Evolutionary conservation across 2,113 vertebrate species (phyloP).

Genomic region (Cynoglossus semilaevis): DNA sequence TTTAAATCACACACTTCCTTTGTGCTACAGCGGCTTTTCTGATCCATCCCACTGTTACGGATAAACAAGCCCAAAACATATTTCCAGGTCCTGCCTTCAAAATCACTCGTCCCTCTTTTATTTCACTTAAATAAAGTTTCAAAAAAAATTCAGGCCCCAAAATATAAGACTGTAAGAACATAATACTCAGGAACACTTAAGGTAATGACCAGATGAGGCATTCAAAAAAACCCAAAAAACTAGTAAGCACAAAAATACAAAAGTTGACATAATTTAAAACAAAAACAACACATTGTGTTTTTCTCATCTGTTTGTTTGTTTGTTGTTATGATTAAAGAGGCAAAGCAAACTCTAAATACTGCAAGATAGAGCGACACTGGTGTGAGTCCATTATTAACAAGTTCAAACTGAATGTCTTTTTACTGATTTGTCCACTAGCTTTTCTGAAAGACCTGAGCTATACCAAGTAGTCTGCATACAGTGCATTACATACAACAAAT

Average conservation of each 20-base stretch:
- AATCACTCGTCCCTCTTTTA: conserved; percentile 35
- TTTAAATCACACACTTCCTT: neutral
- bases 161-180: conserved; percentile 10
- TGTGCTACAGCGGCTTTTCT: too few species aligned
- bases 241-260: conserved; percentile 35
- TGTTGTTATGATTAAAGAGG: conserved; percentile 30
- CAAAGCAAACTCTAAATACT: conserved; percentile 57
- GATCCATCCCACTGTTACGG: neutral
- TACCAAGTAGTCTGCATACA: conserved; percentile 54
- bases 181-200: conserved; percentile 17
- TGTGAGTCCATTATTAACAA: conserved; percentile 13
- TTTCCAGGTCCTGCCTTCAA: conserved; percentile 24
- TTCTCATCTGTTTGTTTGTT: neutral
- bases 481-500: conserved; percentile 52
- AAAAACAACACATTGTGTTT: conserved; percentile 41
- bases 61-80: conserved; percentile 12
- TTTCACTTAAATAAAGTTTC: conserved; percentile 54
- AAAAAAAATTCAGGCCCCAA: conserved; percentile 24
- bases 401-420: conserved; percentile 5
- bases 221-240: conserved; percentile 18
- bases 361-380: conserved; percentile 44
- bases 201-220: conserved; percentile 26
- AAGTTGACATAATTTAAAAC: conserved; percentile 17
- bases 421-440: conserved; percentile 24
- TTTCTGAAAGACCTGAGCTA: conserved; percentile 48